phyloP scores from a whole-genome alignment of 2,113 vertebrate genomes.

The Cavia aperea region DNA sequence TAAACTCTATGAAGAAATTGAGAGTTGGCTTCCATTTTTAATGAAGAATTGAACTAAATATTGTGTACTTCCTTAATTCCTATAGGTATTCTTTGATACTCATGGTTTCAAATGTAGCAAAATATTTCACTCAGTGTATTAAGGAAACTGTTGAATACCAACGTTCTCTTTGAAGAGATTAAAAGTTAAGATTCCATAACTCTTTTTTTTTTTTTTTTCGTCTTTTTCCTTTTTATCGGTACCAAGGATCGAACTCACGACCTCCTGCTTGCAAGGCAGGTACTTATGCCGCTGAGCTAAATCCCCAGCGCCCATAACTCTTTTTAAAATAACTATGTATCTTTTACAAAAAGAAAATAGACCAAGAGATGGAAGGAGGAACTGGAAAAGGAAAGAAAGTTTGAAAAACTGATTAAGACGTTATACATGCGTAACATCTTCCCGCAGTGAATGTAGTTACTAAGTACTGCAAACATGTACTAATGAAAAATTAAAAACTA shows the following conservation, averaged over 20 bases:
- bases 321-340: conserved; percentile 15
- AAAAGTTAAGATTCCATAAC: conserved; percentile 27
- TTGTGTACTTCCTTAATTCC: neutral
- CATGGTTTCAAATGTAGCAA: neutral
- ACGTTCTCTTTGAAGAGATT: neutral
- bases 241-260: no score
- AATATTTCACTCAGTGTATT: neutral
- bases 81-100: conserved; percentile 18
- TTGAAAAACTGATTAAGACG: neutral
- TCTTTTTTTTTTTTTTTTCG: neutral
- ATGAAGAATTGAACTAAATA: conserved; percentile 18
- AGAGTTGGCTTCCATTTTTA: neutral
- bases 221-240: no score
- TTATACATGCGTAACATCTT: neutral
- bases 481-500: neutral
- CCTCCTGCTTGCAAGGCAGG: no score
- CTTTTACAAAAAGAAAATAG: neutral
- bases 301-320: neutral
- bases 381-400: neutral
- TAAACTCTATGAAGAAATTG: neutral
- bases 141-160: neutral
- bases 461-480: neutral
- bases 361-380: neutral
- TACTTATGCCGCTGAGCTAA: no score
- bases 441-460: neutral